A percentile compares a stretch with the other conserved stretches of the same genome.
Evolutionary conservation across 2,113 vertebrate species (phyloP).

Genomic region (Empidonax traillii): DNA sequence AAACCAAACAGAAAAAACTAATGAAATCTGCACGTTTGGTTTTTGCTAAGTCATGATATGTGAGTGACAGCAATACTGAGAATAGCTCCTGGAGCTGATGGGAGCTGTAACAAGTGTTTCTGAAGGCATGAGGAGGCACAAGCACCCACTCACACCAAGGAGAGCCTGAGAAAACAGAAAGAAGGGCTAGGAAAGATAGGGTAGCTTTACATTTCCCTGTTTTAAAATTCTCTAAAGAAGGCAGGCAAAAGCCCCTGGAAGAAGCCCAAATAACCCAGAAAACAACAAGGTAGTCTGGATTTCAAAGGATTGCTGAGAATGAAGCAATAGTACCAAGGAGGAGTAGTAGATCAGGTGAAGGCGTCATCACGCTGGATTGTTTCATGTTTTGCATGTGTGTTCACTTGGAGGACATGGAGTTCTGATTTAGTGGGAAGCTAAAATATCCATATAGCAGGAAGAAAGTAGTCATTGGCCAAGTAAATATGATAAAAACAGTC

Average conservation of each 20-base stretch:
- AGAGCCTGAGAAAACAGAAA: not conserved
- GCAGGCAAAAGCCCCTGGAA: not conserved
- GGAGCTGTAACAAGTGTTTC: not conserved
- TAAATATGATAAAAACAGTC: not conserved
- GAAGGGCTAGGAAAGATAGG: not conserved
- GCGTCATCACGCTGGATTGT: not conserved
- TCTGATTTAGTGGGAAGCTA: not conserved
- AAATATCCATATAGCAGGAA: not conserved
- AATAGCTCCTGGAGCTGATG: not conserved
- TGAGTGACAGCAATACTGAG: not conserved
- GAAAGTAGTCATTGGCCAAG: not conserved
- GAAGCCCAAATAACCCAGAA: not conserved
- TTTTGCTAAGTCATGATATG: not conserved
- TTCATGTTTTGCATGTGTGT: not conserved
- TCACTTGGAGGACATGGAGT: not conserved
- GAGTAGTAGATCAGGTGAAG: not conserved
- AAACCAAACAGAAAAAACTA: not conserved
- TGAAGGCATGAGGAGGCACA: rapidly evolving
- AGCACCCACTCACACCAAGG: not conserved
- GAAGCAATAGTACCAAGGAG: not conserved
- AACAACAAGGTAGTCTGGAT: not conserved
- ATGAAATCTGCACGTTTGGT: not conserved
- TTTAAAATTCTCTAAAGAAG: not conserved
- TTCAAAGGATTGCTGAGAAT: not conserved
- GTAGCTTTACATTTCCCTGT: not conserved